These are phyloP conservation scores for Charaxes varanes DNA, from an alignment of 1,140 invertebrate genomes.

Conservation along the genomic window DNA sequence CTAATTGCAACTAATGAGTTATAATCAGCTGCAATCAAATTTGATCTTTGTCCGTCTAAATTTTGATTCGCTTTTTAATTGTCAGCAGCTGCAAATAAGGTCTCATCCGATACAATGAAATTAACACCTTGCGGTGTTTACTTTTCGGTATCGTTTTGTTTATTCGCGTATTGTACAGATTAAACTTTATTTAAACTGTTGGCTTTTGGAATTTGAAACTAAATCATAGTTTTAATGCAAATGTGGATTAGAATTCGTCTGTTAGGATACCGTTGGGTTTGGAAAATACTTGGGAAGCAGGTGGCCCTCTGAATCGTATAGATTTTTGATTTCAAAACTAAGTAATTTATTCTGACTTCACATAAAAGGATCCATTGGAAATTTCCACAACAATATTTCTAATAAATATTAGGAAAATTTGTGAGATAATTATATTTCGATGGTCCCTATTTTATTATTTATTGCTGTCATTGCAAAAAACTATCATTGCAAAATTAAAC, in stretches of 20 bases:
- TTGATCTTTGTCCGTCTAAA: neutral
- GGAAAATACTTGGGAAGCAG: constrained; percentile 14
- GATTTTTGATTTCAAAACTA: too few species aligned
- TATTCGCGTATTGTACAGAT: constrained; percentile 1
- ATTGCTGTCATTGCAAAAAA: too few species aligned
- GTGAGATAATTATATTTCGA: too few species aligned
- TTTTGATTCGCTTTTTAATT: neutral
- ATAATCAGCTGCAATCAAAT: neutral
- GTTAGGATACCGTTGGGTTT: constrained; percentile 14
- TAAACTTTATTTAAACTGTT: constrained; percentile 12
- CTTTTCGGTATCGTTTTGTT: neutral
- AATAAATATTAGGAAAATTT: too few species aligned
- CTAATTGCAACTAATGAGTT: too few species aligned
- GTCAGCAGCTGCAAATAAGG: neutral
- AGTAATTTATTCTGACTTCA: too few species aligned
- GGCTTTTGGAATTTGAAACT: constrained; percentile 17
- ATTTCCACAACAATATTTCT: too few species aligned
- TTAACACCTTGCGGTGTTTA: neutral
- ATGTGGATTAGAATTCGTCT: constrained; percentile 14
- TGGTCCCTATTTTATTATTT: too few species aligned
- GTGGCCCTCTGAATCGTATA: too few species aligned
- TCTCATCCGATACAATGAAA: neutral
- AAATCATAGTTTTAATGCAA: constrained; percentile 20
- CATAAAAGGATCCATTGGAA: too few species aligned
- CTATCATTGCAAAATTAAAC: too few species aligned